Conservation (phyloP, 2,797 vertebrate species). For the Varecia variegata region DNA sequence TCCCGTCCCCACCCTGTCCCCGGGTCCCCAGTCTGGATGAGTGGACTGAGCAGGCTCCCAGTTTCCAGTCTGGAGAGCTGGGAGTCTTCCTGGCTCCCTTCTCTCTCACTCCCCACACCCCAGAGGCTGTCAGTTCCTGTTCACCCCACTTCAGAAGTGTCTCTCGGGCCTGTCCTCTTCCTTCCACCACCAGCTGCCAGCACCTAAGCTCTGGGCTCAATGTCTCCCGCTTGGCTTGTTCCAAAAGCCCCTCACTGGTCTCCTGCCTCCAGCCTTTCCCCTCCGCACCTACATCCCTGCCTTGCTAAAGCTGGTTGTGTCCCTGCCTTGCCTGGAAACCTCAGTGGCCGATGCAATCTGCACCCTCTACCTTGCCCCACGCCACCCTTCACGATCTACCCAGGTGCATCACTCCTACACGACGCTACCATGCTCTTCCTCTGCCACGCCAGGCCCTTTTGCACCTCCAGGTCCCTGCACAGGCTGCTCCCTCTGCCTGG, state of each 20-base stretch:
- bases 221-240: background rate
- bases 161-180: background rate
- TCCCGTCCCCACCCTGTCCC: too few relatives aligned
- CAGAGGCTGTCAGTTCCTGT: fast-evolving
- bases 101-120: background rate
- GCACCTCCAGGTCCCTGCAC: too few relatives aligned
- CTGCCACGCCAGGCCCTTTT: background rate
- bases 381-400: background rate
- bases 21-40: background rate
- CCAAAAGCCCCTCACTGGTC: background rate
- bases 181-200: background rate
- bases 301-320: background rate
- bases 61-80: background rate
- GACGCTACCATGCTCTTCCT: fast-evolving
- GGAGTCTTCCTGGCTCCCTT: background rate
- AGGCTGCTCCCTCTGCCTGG: background rate
- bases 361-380: background rate
- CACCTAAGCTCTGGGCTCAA: background rate
- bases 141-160: background rate
- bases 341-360: background rate
- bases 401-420: background rate
- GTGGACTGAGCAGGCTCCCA: background rate
- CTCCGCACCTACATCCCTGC: background rate
- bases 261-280: background rate
- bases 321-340: background rate